Evolutionary conservation across 2,888 invertebrate genomes (phyloP).

Genomic region (Synanthedon tipuliformis): DNA sequence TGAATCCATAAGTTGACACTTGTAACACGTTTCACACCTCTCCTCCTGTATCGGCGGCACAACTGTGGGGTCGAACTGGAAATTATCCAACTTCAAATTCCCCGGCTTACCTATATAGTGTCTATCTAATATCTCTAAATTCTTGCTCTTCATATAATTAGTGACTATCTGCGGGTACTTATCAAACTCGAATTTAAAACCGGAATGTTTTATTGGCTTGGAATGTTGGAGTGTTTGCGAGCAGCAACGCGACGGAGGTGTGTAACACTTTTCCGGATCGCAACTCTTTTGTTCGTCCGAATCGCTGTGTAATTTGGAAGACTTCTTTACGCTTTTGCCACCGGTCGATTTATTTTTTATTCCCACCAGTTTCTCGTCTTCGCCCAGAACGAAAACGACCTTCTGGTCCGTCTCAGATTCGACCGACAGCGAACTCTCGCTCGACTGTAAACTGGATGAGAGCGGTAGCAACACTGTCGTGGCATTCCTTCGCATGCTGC

Average conservation of each 20-base stretch:
- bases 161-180: conserved; percentile 80
- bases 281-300: conserved; percentile 26
- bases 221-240: conserved; percentile 67
- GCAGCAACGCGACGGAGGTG: conserved; percentile 52
- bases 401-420: conserved; percentile 39
- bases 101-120: conserved; percentile 70
- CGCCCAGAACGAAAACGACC: conserved; percentile 79
- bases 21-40: conserved; percentile 65
- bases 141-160: conserved; percentile 81
- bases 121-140: conserved; percentile 73
- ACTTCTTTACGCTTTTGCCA: conserved; percentile 51
- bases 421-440: conserved; percentile 41
- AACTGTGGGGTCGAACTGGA: conserved; percentile 61
- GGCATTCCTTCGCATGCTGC: conserved; percentile 36
- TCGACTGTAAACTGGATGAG: conserved; percentile 42
- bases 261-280: conserved; percentile 17
- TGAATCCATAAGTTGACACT: conserved; percentile 65
- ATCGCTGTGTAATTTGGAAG: conserved; percentile 39
- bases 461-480: conserved; percentile 36
- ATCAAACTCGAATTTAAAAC: conserved; percentile 79
- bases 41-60: conserved; percentile 58
- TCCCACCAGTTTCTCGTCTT: conserved; percentile 76
- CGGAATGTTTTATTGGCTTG: conserved; percentile 75
- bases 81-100: conserved; percentile 64
- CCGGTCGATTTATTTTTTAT: conserved; percentile 68